Conservation (phyloP, 2,113 vertebrate genomes). For the Cyanoramphus novaezelandiae region DNA sequence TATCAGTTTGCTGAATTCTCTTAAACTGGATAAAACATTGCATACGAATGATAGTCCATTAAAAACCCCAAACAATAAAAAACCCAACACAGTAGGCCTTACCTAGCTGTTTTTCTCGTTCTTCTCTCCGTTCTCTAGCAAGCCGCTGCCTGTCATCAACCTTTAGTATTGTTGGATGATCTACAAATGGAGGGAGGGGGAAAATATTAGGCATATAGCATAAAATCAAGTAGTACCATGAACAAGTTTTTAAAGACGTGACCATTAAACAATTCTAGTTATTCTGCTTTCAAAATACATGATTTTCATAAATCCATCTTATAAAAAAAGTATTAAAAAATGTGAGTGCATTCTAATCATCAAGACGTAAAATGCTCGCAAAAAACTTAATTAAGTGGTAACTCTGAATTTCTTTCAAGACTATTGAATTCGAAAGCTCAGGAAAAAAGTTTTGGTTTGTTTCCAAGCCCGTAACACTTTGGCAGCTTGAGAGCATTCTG, state of each 20-base stretch:
- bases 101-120: slow-evolving; percentile 90
- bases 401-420: neutral
- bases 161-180: slow-evolving; percentile 80
- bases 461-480: neutral
- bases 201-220: neutral
- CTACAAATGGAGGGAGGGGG: slow-evolving; percentile 58
- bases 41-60: neutral
- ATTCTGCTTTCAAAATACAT: neutral
- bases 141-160: slow-evolving; percentile 91
- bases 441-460: neutral
- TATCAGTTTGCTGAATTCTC: neutral
- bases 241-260: neutral
- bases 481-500: neutral
- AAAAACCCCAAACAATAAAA: neutral
- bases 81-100: neutral
- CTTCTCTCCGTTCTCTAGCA: slow-evolving; percentile 90
- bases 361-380: neutral
- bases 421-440: neutral
- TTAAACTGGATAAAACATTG: neutral
- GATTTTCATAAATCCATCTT: neutral
- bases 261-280: neutral
- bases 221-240: neutral
- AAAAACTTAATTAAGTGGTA: neutral
- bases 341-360: neutral
- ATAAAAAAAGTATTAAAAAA: accelerated